phyloP scores from a whole-genome alignment of 2,113 vertebrate species.

The Isurus oxyrinchus region DNA sequence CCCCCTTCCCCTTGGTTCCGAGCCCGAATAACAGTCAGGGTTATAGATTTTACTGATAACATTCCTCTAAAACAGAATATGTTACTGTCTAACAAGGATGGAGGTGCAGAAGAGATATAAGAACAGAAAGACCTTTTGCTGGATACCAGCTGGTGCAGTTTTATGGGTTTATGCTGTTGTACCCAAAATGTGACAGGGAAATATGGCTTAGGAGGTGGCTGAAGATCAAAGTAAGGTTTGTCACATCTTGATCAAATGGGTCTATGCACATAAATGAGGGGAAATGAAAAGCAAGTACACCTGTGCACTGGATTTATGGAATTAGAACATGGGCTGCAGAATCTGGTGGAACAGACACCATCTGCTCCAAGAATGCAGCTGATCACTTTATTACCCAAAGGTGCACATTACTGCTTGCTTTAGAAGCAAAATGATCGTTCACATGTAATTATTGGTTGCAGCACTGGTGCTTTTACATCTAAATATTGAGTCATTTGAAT shows the following conservation, averaged over 20 bases:
- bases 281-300: conserved; percentile 25
- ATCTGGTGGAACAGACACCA: neutral
- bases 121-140: neutral
- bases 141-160: neutral
- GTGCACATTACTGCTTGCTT: neutral
- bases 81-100: neutral
- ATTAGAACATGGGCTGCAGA: neutral
- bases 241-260: neutral
- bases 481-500: neutral
- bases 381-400: neutral
- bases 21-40: neutral
- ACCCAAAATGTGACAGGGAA: conserved; percentile 19
- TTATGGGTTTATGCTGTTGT: conserved; percentile 26
- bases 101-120: neutral
- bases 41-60: neutral
- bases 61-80: neutral
- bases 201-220: neutral
- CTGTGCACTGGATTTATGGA: neutral
- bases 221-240: neutral
- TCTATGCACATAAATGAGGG: conserved; percentile 9
- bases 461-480: neutral
- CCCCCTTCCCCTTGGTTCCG: neutral
- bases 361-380: neutral
- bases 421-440: neutral
- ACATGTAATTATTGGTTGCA: neutral